Base-by-base conservation (phyloP, 2,888 invertebrate species). In the Rhagophthalmus giganteus region DNA sequence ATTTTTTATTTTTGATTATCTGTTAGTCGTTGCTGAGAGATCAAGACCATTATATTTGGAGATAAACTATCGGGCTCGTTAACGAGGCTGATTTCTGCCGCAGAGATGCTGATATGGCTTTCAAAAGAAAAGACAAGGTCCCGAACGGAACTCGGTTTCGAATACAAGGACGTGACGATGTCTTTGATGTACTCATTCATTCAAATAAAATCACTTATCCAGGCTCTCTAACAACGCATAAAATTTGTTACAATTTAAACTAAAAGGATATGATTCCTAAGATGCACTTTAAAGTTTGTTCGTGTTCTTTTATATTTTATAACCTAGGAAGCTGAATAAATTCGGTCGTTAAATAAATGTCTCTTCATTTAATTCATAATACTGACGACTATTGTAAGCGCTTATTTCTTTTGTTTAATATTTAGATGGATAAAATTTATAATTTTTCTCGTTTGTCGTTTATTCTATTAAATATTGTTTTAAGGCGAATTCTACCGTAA, bases 81-180 rank as follows among this genome's bases (percentile, higher is more conserved):
- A 54, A 49, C 48, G 48, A 54, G 30, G 42, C 48, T 49, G 48
- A 47, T 48, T 54, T 49, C 34, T 37, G 35, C 44, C 44, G 38
- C 37, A 40, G 24, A 49, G 38, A 34, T 44, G 44, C 44, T 54
- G 46, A 46, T 46, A 46, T 40, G 38, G 46, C 44, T 42, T 30
- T 15, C 42, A 35, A 48, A 49, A 54, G 48, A 54, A 52, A 31
- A 54, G 42, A 44, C 54, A 44, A 54, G 48, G 44, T 54, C 54
- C 42, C 54, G 31, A 54, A 54, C 54, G 54, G 54, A 54, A 54
- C 54, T 49, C 30, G 44, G 39, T 13, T 48, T 49, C 39, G 48
- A 48, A 49, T 40, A 47, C 44, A 54, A 39, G 49, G 50, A 58
- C 58, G 58, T 58, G 58, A 58, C 53, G 48, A 40, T 11, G 45